Evolutionary conservation across 2,888 invertebrate species (phyloP).

Genomic region (Augochlorella aurata): DNA sequence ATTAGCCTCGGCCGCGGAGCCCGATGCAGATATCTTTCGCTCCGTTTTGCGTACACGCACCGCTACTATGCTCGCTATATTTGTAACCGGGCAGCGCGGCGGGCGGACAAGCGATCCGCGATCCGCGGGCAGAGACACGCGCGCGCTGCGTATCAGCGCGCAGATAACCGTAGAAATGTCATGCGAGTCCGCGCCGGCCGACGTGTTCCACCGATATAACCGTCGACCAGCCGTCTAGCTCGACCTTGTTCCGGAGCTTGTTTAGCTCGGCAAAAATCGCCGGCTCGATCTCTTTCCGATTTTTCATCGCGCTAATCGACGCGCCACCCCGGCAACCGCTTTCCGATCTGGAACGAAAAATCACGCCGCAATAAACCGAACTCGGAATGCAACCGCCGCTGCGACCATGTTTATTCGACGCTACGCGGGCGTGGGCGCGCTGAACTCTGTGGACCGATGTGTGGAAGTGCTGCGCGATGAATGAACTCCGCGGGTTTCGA

Average conservation of each 20-base stretch:
- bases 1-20: slow-evolving; percentile 66
- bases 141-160: not conserved
- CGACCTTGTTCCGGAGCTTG: slow-evolving; percentile 8
- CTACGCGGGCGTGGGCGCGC: slow-evolving; percentile 5
- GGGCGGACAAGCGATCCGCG: slow-evolving; percentile 45
- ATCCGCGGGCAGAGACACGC: not conserved
- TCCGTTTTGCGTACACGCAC: slow-evolving; percentile 61
- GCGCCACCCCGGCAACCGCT: not conserved
- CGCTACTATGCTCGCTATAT: slow-evolving; percentile 56
- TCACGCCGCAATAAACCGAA: not conserved
- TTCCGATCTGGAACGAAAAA: slow-evolving; percentile 4
- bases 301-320: not conserved
- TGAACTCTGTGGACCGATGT: not conserved
- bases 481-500: not conserved
- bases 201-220: not conserved
- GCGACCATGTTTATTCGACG: not conserved
- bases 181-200: not conserved
- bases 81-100: slow-evolving; percentile 55
- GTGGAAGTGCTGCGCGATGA: slow-evolving; percentile 12
- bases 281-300: not conserved
- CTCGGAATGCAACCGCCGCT: slow-evolving; percentile 3
- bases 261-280: not conserved
- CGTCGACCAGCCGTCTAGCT: not conserved
- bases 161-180: slow-evolving; percentile 29
- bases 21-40: slow-evolving; percentile 63